Percentiles rank a stretch among this genome's conserved stretches.
Conservation (phyloP, 2,113 vertebrate genomes). For the Aspidoscelis tigris region DNA sequence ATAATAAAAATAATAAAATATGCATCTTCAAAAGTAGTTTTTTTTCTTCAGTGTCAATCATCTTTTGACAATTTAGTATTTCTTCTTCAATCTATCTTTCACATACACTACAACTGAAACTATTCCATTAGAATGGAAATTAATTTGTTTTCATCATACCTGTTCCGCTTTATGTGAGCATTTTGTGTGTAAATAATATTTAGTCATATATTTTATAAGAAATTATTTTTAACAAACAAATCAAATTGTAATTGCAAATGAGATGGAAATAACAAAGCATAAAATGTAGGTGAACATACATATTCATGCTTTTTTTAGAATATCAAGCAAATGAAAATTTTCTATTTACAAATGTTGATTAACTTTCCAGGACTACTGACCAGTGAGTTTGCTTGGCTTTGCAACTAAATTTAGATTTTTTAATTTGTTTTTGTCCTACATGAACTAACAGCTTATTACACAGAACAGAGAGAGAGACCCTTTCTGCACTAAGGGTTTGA, state of each 20-base stretch:
- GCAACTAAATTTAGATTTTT: neutral
- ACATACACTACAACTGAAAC: neutral
- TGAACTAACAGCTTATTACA: conserved; percentile 7
- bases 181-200: neutral
- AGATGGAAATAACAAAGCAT: conserved; percentile 18
- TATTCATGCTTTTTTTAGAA: conserved; percentile 32
- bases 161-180: neutral
- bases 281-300: conserved; percentile 3
- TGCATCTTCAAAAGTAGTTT: neutral
- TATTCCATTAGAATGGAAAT: neutral
- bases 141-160: neutral
- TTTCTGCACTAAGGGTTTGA: too few relatives aligned
- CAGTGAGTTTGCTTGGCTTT: neutral
- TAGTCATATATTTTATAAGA: neutral
- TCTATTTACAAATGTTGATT: conserved; percentile 18
- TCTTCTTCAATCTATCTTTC: neutral
- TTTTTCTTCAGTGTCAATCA: neutral
- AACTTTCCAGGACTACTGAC: neutral
- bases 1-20: neutral
- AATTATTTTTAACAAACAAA: neutral
- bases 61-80: neutral
- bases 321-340: conserved; percentile 17
- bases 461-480: neutral
- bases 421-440: conserved; percentile 1
- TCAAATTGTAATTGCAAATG: conserved; percentile 7